Base-by-base conservation (phyloP, 2,888 invertebrate species). In the Synergus itoensis region DNA sequence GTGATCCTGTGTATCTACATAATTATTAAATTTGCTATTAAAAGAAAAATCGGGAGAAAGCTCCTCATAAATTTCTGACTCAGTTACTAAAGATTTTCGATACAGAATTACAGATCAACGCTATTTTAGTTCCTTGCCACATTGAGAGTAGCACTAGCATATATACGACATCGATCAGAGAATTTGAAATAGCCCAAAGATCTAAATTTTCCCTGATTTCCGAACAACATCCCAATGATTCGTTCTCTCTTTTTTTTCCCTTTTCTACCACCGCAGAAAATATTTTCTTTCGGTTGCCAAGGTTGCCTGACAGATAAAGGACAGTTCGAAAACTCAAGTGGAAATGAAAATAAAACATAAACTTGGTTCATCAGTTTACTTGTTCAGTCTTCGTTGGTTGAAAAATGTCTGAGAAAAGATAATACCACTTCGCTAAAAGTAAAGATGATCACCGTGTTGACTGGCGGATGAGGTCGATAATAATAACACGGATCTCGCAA, bases 161-260 rank as follows among this genome's bases (percentile, higher is more conserved):
- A 60, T 18, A 60, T 60, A 60, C 53, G 53, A 67, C 69, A 73
- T 73, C 48, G 36, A 73, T 73, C 48, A 18, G 48, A 53, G 53
- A 36, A 53, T 73, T 73, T 73, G 28, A 73, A 73, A 73, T 73
- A 73, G 69, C 48, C 69, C 21, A 14, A 16, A 53, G 69, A 73
- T 16, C 48, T 48, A 21, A 73, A 73, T 73, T 73, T 73, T n/a
- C 36, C 28, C 11, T 36, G n/a, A 73, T 28, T 69, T 69, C 48
- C 3, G 16, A 69, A 28, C 36, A 73, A 73, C 36, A 28, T 73
- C 36, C 1, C 18, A 60, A 21, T 45, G 14, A 45, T 53, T 16
- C n/a, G 8, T 53, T 53, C n/a, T 0, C 8, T 8, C n/a, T 48
- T n/a, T 1, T 53, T 53, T 53, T 53, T 53, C 7, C 16, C 53